These are phyloP conservation scores for Percina caprodes DNA, from an alignment of 2,113 vertebrate genomes.

Conservation along the genomic window DNA sequence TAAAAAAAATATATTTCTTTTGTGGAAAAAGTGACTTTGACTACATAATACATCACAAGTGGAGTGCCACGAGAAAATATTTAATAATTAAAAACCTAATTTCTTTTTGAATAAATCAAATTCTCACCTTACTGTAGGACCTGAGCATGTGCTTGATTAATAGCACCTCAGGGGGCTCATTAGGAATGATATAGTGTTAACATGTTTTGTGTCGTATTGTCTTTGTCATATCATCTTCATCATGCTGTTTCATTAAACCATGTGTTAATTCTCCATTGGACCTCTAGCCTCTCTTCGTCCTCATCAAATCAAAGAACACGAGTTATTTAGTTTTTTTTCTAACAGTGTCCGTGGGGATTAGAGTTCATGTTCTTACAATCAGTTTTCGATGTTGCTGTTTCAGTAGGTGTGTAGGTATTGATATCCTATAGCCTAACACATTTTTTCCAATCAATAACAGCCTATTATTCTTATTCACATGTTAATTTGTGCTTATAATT, in stretches of 20 bases:
- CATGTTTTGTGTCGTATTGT: too few species aligned
- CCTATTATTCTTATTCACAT: too few species aligned
- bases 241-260: too few species aligned
- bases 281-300: too few species aligned
- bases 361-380: background rate
- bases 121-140: slow-evolving; percentile 16
- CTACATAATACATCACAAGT: slow-evolving; percentile 23
- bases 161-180: slow-evolving; percentile 13
- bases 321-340: too few species aligned
- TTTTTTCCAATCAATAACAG: background rate
- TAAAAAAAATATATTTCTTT: background rate
- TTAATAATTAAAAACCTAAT: slow-evolving; percentile 75
- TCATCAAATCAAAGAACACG: too few species aligned
- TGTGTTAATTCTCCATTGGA: too few species aligned
- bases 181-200: slow-evolving; percentile 5
- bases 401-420: background rate
- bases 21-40: slow-evolving; percentile 4
- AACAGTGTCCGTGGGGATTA: too few species aligned
- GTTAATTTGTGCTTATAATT: background rate
- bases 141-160: slow-evolving; percentile 15
- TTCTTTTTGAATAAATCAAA: slow-evolving; percentile 59
- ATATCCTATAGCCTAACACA: too few species aligned
- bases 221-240: too few species aligned
- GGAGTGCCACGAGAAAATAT: slow-evolving; percentile 35
- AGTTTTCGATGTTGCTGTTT: background rate